Base-by-base conservation (phyloP, 2,888 invertebrate genomes). In the Ferrisia virgata region DNA sequence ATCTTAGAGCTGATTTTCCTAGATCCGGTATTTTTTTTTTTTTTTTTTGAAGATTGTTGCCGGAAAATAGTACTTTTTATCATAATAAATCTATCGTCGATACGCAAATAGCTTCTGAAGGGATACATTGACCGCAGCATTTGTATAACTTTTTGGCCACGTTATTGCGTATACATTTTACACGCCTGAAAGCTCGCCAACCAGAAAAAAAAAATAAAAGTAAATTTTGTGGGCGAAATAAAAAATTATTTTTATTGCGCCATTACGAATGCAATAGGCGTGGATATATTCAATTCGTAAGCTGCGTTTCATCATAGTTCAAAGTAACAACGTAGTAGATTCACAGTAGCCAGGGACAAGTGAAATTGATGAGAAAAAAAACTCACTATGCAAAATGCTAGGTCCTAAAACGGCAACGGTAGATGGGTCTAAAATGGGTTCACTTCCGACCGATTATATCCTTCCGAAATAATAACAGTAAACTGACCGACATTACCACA, bases 381-480 rank as follows among this genome's bases (percentile, higher is more conserved):
- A 1, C n/a, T 1, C 11, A 64, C 3, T 64, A 64, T 64, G 64
- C 64, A 64, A 64, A 64, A 64, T 11, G 2, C 6, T 47, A 28
- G 15, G 8, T 2, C 31, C 28, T 6, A 28, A 9, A 13, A 64
- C 28, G 64, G 64, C 64, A 28, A 28, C 64, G 9, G 64, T 31
- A 15, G 64, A 8, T 4, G 28, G 25, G 64, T 47, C 18, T 18
- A 18, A 64, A 64, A 64, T 64, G 25, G 64, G 64, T 64, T 64
- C 64, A 64, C 64, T 64, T 31, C 31, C 64, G 64, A 64, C 31
- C 64, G 64, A 64, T 64, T 64, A 64, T 31, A 64, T 15, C 13
- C 47, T 64, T 28, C 28, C 64, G 64, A 64, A 64, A 64, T 64
- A 64, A 64, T 64, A 64, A 64, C 64, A 64, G 64, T 64, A 64